These are phyloP conservation scores for Sebastes iracundus DNA, from an alignment of 2,797 vertebrate genomes.

Conservation along the genomic window DNA sequence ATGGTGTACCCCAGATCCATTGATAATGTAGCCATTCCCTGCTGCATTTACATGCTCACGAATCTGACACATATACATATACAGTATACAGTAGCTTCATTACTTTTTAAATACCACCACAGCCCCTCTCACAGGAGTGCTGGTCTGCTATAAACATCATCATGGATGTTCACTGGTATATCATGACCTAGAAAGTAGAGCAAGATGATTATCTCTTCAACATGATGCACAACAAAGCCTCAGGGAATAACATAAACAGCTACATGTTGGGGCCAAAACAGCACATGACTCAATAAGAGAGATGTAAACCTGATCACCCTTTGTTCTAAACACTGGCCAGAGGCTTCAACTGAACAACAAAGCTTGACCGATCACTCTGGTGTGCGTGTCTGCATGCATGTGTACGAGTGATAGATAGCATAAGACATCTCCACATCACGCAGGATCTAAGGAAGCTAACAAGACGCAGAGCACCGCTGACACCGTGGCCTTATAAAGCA, in stretches of 20 bases:
- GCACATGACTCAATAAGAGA: neutral
- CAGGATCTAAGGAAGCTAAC: slow-evolving; percentile 57
- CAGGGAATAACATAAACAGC: slow-evolving; percentile 6
- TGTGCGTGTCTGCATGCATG: slow-evolving; percentile 13
- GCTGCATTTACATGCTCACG: neutral
- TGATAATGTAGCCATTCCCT: neutral
- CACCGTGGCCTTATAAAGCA: slow-evolving; percentile 44
- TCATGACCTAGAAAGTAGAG: slow-evolving; percentile 41
- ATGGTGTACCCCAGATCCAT: neutral
- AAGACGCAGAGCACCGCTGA: slow-evolving; percentile 45
- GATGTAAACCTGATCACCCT: slow-evolving; percentile 13
- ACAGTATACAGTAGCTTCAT: neutral
- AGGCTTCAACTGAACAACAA: slow-evolving; percentile 56
- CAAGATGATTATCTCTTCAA: slow-evolving; percentile 13
- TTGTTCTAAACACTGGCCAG: slow-evolving; percentile 59
- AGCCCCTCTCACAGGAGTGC: neutral
- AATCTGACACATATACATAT: neutral
- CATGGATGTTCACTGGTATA: neutral
- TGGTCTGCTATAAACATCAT: neutral
- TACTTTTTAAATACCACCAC: slow-evolving; percentile 16
- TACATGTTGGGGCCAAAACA: neutral
- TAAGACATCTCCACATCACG: slow-evolving; percentile 27
- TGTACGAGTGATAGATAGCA: neutral
- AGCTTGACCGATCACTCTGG: slow-evolving; percentile 41
- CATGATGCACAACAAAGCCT: neutral